phyloP scores from a whole-genome alignment of 2,888 invertebrate genomes.

The Cephalotes varians region DNA sequence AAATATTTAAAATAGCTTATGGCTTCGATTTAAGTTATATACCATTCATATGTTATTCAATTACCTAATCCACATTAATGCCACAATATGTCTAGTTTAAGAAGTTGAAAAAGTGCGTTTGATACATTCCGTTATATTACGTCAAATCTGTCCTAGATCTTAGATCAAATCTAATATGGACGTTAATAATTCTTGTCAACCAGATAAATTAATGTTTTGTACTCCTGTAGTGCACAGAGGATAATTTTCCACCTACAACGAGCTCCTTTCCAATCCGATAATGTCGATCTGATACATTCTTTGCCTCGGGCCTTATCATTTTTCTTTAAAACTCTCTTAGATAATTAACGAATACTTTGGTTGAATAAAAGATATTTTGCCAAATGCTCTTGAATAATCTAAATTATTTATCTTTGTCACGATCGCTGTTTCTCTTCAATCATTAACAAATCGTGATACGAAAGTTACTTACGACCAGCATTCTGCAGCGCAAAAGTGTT shows the following conservation, averaged over 20 bases:
- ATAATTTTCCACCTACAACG: slow-evolving; percentile 72
- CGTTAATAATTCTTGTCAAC: slow-evolving; percentile 78
- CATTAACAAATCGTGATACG: slow-evolving; percentile 49
- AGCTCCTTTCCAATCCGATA: slow-evolving; percentile 62
- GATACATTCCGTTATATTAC: slow-evolving; percentile 46
- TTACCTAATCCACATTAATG: slow-evolving; percentile 30
- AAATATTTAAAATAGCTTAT: background rate
- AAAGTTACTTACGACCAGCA: slow-evolving; percentile 67
- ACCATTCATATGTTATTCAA: slow-evolving; percentile 5
- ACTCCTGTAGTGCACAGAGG: slow-evolving; percentile 58
- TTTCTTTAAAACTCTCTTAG: background rate
- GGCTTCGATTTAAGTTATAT: background rate
- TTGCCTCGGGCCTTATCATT: slow-evolving; percentile 28
- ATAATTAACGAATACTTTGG: slow-evolving; percentile 33
- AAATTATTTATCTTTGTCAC: slow-evolving; percentile 5
- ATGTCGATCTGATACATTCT: slow-evolving; percentile 50
- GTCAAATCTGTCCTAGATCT: slow-evolving; percentile 47
- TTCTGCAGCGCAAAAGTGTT: slow-evolving; percentile 77
- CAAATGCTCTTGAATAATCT: slow-evolving; percentile 9
- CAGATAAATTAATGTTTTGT: slow-evolving; percentile 73
- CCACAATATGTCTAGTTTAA: background rate
- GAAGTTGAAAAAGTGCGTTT: background rate
- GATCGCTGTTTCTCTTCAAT: background rate
- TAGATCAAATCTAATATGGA: slow-evolving; percentile 59
- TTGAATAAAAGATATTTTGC: background rate